Percentiles rank a stretch among this genome's conserved stretches.
phyloP scores from a whole-genome alignment of 2,888 invertebrate species.

The Campoplex capitator region DNA sequence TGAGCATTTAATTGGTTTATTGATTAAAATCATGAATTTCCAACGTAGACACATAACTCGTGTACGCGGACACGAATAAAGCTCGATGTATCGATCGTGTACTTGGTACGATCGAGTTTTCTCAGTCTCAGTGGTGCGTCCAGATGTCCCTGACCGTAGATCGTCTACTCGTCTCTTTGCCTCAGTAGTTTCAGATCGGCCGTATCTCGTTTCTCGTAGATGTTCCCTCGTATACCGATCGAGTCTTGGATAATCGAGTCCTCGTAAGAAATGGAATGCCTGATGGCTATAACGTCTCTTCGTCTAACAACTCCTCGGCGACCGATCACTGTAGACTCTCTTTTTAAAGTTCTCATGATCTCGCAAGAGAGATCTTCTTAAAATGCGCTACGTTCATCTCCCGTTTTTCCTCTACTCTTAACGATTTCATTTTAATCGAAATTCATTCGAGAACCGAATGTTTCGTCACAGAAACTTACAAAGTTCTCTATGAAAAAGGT shows the following conservation, averaged over 20 bases:
- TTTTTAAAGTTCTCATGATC: neutral
- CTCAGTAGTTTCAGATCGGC: conserved; percentile 16
- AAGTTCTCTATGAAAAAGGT: too few relatives aligned
- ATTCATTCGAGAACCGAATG: conserved; percentile 9
- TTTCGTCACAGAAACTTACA: neutral
- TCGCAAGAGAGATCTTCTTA: neutral
- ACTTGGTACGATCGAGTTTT: conserved; percentile 31
- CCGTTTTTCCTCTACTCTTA: neutral
- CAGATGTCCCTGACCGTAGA: conserved; percentile 43
- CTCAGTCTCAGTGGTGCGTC: conserved; percentile 20
- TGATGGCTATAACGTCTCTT: conserved; percentile 37
- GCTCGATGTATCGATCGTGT: conserved; percentile 29
- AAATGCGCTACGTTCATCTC: neutral
- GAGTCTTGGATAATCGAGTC: conserved; percentile 37
- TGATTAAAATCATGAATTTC: conserved; percentile 17
- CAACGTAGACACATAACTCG: conserved; percentile 19
- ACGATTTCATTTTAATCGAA: conserved; percentile 13
- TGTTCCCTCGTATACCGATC: conserved; percentile 32
- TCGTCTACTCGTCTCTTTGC: conserved; percentile 11
- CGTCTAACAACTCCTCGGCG: conserved; percentile 32
- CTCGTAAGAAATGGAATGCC: conserved; percentile 49
- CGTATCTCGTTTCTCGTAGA: conserved; percentile 25
- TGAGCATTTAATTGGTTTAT: conserved; percentile 6
- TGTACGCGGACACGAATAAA: neutral
- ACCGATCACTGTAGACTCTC: conserved; percentile 10